phyloP scores from a whole-genome alignment of 1,140 invertebrate genomes.

The Cecropterus lyciades region DNA sequence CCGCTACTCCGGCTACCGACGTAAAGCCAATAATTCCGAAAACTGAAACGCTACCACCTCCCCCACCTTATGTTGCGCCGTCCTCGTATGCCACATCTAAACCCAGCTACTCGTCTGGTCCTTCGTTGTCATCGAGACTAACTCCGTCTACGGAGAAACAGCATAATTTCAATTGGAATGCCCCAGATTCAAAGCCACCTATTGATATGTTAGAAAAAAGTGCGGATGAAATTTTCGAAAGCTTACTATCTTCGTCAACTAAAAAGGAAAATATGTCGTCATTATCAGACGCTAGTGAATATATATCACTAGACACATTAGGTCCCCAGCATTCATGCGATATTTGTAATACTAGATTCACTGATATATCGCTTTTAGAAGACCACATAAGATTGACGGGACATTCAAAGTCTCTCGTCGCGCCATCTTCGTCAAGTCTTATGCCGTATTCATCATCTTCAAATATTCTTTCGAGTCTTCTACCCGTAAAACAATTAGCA shows the following conservation, averaged over 20 bases:
- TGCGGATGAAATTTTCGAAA: conserved; percentile 77
- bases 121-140: conserved; percentile 46
- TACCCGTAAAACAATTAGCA: conserved; percentile 78
- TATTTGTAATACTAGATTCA: conserved; percentile 78
- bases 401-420: conserved; percentile 67
- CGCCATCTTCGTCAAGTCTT: conserved; percentile 59
- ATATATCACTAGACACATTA: conserved; percentile 78
- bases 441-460: conserved; percentile 62
- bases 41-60: conserved; percentile 53
- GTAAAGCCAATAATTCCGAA: conserved; percentile 66
- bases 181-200: conserved; percentile 71
- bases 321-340: conserved; percentile 81
- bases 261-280: conserved; percentile 68
- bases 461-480: conserved; percentile 67
- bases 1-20: conserved; percentile 71
- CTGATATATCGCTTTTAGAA: conserved; percentile 71
- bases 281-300: conserved; percentile 74
- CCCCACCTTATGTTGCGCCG: conserved; percentile 52
- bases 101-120: conserved; percentile 49
- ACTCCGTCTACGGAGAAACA: conserved; percentile 66
- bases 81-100: conserved; percentile 47
- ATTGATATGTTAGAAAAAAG: conserved; percentile 73
- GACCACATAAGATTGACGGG: conserved; percentile 74
- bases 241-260: conserved; percentile 60
- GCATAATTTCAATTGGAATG: conserved; percentile 77